phyloP scores from a whole-genome alignment of 2,888 invertebrate genomes.

The Stegana nigrithorax region DNA sequence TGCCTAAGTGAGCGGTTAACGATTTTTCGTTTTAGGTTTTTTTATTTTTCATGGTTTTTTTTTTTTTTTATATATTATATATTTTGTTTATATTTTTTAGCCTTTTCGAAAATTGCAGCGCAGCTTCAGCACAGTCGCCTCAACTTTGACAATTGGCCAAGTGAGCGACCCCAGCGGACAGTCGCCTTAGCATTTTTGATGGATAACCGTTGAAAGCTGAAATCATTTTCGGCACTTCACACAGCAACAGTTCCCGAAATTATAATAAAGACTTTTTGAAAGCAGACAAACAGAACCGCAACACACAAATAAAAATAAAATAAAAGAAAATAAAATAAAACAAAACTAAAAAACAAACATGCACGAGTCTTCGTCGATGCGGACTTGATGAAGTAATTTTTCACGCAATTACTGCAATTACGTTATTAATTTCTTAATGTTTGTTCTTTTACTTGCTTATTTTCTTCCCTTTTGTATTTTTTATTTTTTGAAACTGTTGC shows the following conservation, averaged over 20 bases:
- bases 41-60: too few species aligned
- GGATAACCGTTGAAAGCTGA: conserved; percentile 12
- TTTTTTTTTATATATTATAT: not conserved
- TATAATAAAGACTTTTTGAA: too few species aligned
- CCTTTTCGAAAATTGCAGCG: not conserved
- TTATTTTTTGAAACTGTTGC: not conserved
- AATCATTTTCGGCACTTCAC: not conserved
- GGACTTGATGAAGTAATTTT: conserved; percentile 48
- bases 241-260: too few species aligned
- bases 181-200: conserved; percentile 41
- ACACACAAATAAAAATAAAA: too few species aligned
- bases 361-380: too few species aligned
- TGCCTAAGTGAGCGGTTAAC: conserved; percentile 10
- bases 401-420: conserved; percentile 48
- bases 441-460: not conserved
- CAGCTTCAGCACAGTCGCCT: too few species aligned
- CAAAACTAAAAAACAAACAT: too few species aligned
- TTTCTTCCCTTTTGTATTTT: not conserved
- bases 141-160: conserved; percentile 37
- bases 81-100: not conserved
- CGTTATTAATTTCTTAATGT: conserved; percentile 34
- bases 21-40: too few species aligned
- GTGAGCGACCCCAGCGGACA: conserved; percentile 56
- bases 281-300: not conserved
- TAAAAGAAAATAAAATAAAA: too few species aligned